Evolutionary conservation across 1,140 invertebrate genomes (phyloP).

Genomic region (Sarcophaga peregrina): DNA sequence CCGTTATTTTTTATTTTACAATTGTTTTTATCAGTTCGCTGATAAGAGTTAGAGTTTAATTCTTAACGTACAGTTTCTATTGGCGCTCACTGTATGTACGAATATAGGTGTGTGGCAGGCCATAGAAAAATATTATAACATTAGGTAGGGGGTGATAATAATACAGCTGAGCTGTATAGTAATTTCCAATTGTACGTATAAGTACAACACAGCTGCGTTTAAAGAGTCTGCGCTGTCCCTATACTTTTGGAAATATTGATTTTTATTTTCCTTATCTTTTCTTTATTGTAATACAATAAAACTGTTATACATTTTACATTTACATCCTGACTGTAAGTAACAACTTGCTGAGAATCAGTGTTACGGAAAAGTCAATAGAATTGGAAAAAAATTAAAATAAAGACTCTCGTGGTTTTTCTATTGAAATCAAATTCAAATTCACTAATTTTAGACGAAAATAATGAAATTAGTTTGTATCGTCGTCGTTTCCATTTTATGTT

Average conservation of each 20-base stretch:
- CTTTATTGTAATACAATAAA: too few relatives aligned
- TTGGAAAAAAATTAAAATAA: neutral
- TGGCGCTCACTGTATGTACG: too few relatives aligned
- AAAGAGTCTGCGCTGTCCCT: neutral
- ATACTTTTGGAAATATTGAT: neutral
- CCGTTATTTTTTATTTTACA: too few relatives aligned
- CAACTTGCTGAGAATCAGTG: neutral
- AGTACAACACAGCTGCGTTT: slow-evolving; percentile 3
- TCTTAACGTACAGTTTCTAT: too few relatives aligned
- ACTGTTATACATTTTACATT: slow-evolving; percentile 33
- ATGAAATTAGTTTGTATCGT: slow-evolving; percentile 34
- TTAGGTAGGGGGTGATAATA: neutral
- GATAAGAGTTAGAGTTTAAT: too few relatives aligned
- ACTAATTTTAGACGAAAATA: neutral
- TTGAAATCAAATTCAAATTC: too few relatives aligned
- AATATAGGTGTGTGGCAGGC: too few relatives aligned
- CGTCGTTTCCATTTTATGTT: neutral
- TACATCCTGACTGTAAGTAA: slow-evolving; percentile 17
- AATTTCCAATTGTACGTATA: neutral
- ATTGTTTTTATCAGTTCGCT: too few relatives aligned
- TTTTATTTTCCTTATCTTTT: neutral
- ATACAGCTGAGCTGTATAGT: slow-evolving; percentile 27
- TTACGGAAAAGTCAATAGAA: neutral
- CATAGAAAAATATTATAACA: too few relatives aligned
- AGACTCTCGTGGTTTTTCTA: too few relatives aligned